These are phyloP conservation scores for Oscheius sp. DNA, from an alignment of 1,140 invertebrate species.

Conservation along the genomic window DNA sequence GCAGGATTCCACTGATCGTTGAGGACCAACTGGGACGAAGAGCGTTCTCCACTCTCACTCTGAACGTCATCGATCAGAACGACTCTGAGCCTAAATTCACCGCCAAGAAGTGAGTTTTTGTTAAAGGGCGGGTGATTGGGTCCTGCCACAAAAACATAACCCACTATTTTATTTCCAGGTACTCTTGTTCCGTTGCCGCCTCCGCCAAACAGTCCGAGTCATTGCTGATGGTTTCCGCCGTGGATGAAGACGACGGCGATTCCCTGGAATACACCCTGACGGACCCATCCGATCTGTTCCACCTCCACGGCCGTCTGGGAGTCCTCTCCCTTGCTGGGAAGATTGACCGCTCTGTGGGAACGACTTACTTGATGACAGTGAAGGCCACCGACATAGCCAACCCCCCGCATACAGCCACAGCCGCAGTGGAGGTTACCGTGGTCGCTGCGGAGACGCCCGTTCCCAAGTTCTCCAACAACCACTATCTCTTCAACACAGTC, in stretches of 20 bases:
- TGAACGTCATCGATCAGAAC: conserved; percentile 77
- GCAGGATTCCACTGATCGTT: conserved; percentile 42
- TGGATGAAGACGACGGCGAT: conserved; percentile 44
- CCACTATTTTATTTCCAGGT: conserved; percentile 4
- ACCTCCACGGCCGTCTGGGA: neutral
- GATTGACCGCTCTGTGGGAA: conserved; percentile 14
- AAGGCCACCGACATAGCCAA: conserved; percentile 49
- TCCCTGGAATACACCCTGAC: conserved; percentile 14
- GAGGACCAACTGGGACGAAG: conserved; percentile 29
- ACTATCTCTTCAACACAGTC: conserved; percentile 77
- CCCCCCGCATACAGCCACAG: conserved; percentile 47
- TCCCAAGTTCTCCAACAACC: conserved; percentile 72
- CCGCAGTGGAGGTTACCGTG: conserved; percentile 50
- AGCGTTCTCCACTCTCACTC: conserved; percentile 46
- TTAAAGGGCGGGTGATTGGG: neutral
- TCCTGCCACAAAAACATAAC: neutral
- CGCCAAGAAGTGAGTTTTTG: conserved; percentile 50
- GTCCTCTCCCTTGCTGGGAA: neutral
- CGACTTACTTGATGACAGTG: conserved; percentile 42
- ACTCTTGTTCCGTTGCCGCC: conserved; percentile 30
- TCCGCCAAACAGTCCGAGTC: conserved; percentile 40
- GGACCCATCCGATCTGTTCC: neutral
- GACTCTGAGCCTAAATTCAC: conserved; percentile 77
- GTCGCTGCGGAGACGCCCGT: conserved; percentile 88
- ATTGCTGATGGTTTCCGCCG: conserved; percentile 47